Evolutionary conservation across 2,888 invertebrate genomes (phyloP).

Genomic region (Nymphalis polychloros): DNA sequence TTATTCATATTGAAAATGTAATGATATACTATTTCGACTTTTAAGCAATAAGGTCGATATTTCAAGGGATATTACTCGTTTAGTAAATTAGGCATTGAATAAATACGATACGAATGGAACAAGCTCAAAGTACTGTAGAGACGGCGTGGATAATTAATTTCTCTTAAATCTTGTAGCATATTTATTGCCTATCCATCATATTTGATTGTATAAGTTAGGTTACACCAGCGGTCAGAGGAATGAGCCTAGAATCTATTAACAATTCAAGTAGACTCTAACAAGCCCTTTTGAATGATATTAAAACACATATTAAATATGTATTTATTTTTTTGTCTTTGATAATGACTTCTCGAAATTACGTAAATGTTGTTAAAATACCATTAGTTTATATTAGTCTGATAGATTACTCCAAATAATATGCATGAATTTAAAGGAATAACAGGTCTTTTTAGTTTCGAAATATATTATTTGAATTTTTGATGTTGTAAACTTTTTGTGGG

Average conservation of each 20-base stretch:
- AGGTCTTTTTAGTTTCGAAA: too few species aligned
- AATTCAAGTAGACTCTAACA: neutral
- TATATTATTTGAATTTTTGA: too few species aligned
- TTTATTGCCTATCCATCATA: slow-evolving; percentile 61
- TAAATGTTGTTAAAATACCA: too few species aligned
- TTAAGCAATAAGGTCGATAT: slow-evolving; percentile 12
- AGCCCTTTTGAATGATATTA: too few species aligned
- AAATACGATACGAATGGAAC: neutral
- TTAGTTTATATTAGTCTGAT: too few species aligned
- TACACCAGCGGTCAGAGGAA: slow-evolving; percentile 47
- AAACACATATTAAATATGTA: too few species aligned
- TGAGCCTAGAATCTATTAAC: neutral
- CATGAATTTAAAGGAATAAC: too few species aligned
- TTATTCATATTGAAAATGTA: slow-evolving; percentile 19
- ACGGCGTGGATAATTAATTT: slow-evolving; percentile 53
- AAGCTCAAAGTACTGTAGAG: slow-evolving; percentile 43
- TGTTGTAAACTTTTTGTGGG: too few species aligned
- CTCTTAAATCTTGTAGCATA: slow-evolving; percentile 62
- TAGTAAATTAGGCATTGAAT: slow-evolving; percentile 16
- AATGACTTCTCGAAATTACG: too few species aligned
- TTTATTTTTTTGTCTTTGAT: too few species aligned
- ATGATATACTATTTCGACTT: slow-evolving; percentile 9
- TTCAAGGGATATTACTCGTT: slow-evolving; percentile 7
- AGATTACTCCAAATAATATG: too few species aligned
- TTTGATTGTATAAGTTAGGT: slow-evolving; percentile 61